Percentiles rank a stretch among this genome's conserved stretches.
phyloP scores from a whole-genome alignment of 2,113 vertebrate genomes.

The Sebastes fasciatus region DNA sequence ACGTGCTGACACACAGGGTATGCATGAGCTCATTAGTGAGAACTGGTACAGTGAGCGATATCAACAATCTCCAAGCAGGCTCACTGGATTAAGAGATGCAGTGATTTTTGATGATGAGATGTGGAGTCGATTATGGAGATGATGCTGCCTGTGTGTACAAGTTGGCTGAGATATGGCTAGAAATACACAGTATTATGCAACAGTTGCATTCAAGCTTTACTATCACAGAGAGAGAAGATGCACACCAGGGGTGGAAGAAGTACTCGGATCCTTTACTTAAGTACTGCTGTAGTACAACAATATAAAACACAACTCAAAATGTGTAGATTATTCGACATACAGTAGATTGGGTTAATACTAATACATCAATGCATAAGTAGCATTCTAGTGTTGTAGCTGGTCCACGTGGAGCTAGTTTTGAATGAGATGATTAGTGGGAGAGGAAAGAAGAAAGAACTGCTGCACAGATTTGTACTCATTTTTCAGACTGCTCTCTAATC shows the following conservation, averaged over 20 bases:
- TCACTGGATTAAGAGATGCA: conserved; percentile 28
- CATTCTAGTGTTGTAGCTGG: no score
- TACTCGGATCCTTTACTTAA: neutral
- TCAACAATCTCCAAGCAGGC: conserved; percentile 24
- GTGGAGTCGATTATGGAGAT: conserved; percentile 29
- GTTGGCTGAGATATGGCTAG: neutral
- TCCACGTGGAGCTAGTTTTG: no score
- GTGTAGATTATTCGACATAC: neutral
- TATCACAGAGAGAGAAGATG: neutral
- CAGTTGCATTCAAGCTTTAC: neutral
- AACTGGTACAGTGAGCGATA: conserved; percentile 23
- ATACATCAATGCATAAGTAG: neutral
- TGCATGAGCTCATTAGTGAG: conserved; percentile 61
- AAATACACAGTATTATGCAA: neutral
- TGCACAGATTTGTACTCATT: neutral
- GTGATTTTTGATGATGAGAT: conserved; percentile 57
- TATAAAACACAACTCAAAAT: no score
- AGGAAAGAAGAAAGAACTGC: no score
- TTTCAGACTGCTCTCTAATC: neutral
- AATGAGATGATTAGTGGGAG: no score
- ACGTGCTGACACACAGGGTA: conserved; percentile 11
- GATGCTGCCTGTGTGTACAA: conserved; percentile 7
- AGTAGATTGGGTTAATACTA: neutral
- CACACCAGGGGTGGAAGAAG: neutral
- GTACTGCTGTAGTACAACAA: neutral